These are phyloP conservation scores for Exocentrus adspersus DNA, from an alignment of 2,888 invertebrate species.

Conservation along the genomic window DNA sequence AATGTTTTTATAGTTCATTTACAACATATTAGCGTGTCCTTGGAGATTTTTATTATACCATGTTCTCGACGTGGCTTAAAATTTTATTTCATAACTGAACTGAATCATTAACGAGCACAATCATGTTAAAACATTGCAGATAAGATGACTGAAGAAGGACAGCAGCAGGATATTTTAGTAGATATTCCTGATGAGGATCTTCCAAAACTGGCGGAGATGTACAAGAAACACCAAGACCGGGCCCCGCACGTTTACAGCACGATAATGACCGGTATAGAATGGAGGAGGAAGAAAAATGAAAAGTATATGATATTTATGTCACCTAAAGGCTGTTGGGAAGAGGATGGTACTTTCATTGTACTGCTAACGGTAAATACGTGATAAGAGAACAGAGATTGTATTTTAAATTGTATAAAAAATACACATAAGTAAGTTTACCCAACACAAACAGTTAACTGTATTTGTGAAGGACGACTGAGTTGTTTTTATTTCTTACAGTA, in stretches of 20 bases:
- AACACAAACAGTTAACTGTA: too few relatives aligned
- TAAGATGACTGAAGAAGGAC: not conserved
- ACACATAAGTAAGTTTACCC: too few relatives aligned
- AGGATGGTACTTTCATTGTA: slow-evolving; percentile 21
- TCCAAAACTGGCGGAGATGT: slow-evolving; percentile 22
- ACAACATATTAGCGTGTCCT: too few relatives aligned
- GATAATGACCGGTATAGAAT: slow-evolving; percentile 15
- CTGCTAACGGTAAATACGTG: slow-evolving; percentile 4
- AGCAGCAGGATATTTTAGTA: slow-evolving; percentile 18
- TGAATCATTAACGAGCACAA: too few relatives aligned
- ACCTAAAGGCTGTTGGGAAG: slow-evolving; percentile 16
- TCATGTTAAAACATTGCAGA: not conserved
- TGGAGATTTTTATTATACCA: too few relatives aligned
- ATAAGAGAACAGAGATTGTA: too few relatives aligned
- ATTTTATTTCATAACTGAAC: too few relatives aligned
- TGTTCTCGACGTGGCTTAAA: too few relatives aligned
- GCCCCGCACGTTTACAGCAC: slow-evolving; percentile 19
- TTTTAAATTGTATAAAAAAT: too few relatives aligned
- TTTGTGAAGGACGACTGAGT: too few relatives aligned
- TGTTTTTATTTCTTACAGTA: slow-evolving; percentile 10
- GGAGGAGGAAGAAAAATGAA: slow-evolving; percentile 1
- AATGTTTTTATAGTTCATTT: too few relatives aligned
- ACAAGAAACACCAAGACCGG: slow-evolving; percentile 18
- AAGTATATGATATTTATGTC: slow-evolving; percentile 15
- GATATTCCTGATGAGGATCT: slow-evolving; percentile 24